These are phyloP conservation scores for Azorinus chamasolen DNA, from an alignment of 2,888 invertebrate genomes.

Conservation along the genomic window DNA sequence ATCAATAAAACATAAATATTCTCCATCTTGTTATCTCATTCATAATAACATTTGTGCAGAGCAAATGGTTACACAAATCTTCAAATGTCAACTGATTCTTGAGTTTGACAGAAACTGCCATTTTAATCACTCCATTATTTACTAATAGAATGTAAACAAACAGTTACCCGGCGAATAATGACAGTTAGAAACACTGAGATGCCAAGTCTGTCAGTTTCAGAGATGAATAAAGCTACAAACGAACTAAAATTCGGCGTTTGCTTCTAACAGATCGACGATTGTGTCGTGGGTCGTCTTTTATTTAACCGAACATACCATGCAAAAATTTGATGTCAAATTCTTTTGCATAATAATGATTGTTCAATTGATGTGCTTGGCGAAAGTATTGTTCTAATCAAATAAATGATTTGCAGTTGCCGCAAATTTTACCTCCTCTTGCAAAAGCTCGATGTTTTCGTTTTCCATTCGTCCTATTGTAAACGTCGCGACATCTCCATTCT, in stretches of 20 bases:
- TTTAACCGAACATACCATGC: background rate
- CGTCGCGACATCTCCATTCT: slow-evolving; percentile 81
- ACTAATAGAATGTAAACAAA: too few species aligned
- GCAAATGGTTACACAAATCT: too few species aligned
- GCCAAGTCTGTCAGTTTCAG: too few species aligned
- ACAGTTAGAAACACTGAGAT: too few species aligned
- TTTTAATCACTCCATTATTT: too few species aligned
- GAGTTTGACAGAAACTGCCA: too few species aligned
- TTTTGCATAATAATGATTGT: background rate
- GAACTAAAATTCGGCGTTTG: too few species aligned
- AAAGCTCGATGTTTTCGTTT: slow-evolving; percentile 72
- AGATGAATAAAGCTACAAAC: background rate
- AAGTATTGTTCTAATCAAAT: background rate
- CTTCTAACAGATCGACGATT: background rate
- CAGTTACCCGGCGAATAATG: too few species aligned
- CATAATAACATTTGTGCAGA: too few species aligned
- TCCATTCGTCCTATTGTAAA: slow-evolving; percentile 74
- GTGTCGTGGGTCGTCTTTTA: background rate
- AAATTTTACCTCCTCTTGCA: slow-evolving; percentile 79
- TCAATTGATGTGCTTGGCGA: background rate
- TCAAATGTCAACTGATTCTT: too few species aligned
- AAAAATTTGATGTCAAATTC: slow-evolving; percentile 1
- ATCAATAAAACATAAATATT: too few species aligned
- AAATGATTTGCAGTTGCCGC: background rate
- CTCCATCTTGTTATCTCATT: too few species aligned